These are phyloP conservation scores for Chaunax sp. DNA, from an alignment of 2,797 vertebrate genomes.

Conservation along the genomic window DNA sequence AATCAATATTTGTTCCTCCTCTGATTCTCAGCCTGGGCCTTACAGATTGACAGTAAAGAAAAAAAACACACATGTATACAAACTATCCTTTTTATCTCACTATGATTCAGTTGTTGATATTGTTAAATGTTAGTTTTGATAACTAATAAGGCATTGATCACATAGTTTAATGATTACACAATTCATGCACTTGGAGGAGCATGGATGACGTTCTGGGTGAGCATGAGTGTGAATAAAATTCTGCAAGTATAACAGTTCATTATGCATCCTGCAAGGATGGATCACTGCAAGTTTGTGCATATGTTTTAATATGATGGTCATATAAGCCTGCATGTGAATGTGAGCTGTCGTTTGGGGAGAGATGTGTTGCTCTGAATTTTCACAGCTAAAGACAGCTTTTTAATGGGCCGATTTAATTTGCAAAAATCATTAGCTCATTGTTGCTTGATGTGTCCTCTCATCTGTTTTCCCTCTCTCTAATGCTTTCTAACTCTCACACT, in stretches of 20 bases:
- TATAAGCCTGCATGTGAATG: neutral
- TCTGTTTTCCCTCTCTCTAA: conserved; percentile 9
- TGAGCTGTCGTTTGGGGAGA: neutral
- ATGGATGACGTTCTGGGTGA: conserved; percentile 33
- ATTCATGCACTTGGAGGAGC: conserved; percentile 41
- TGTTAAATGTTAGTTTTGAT: conserved; percentile 39
- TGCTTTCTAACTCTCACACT: conserved; percentile 26
- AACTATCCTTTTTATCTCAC: conserved; percentile 9
- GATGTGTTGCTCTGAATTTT: conserved; percentile 12
- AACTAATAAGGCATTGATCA: conserved; percentile 44
- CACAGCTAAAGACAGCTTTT: conserved; percentile 17
- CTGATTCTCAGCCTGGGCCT: conserved; percentile 47
- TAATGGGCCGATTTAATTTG: conserved; percentile 21
- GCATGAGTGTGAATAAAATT: neutral
- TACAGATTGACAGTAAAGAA: conserved; percentile 49
- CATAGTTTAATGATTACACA: conserved; percentile 47
- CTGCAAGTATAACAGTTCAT: neutral
- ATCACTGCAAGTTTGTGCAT: neutral
- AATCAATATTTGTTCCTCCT: conserved; percentile 69
- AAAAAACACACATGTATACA: conserved; percentile 3
- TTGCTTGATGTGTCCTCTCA: conserved; percentile 32
- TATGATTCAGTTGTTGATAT: conserved; percentile 55
- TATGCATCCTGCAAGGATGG: no score
- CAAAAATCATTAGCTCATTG: conserved; percentile 36
- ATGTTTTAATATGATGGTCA: conserved; percentile 1